Evolutionary conservation across 2,113 vertebrate genomes (phyloP), one percentile per base, ranked within the genome.

Genomic region (Lepidiolamprologus cunningtoni): DNA sequence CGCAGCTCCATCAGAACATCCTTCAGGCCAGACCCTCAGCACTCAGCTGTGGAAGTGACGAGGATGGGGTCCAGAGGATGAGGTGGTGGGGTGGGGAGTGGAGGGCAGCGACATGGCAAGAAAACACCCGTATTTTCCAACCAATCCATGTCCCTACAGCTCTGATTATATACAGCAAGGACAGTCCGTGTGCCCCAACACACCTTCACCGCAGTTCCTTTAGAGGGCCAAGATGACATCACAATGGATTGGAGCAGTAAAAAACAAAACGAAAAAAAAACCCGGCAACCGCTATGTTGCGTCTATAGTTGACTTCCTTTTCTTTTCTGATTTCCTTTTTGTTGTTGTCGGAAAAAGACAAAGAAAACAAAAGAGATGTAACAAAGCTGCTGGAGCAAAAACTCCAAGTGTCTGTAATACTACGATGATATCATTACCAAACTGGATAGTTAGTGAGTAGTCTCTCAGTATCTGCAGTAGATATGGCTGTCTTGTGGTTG

Each of bases 11-110:
- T 84, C 87, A 47, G 45, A 47, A 47, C 45, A 47, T 47, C 45
- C 97, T 5, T 97, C 98, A 8, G 98, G 98, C 76, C 98, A 99
- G 95, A 99, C 98, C 93, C 98, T 99, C 90, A 99, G 98, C 96
- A 99, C 97, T 90, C 98, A 99, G 87, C 97, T 99, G 91, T 99
- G 98, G 98, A 99, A 99, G 95, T 99, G 96, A 99, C 68, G 10
- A 52, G 54, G 10, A 13, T 11, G 26, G 28, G 84, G 61, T 78
- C 47, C 52, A 68, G 45, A 85, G 52, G 57, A 88, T 87, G 90
- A 81, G 92, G 21, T 28, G 40, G 50, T 54, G 92, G 61, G 3
- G 40, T 17, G 26, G 42, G 71, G 17, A 78, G 45, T 13, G 26
- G 7, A 78, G 4, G 73, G 26, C 26, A 31, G 42, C 7, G 2